Conservation (phyloP, 2,888 invertebrate genomes). For the Prosopocoilus inquinatus region DNA sequence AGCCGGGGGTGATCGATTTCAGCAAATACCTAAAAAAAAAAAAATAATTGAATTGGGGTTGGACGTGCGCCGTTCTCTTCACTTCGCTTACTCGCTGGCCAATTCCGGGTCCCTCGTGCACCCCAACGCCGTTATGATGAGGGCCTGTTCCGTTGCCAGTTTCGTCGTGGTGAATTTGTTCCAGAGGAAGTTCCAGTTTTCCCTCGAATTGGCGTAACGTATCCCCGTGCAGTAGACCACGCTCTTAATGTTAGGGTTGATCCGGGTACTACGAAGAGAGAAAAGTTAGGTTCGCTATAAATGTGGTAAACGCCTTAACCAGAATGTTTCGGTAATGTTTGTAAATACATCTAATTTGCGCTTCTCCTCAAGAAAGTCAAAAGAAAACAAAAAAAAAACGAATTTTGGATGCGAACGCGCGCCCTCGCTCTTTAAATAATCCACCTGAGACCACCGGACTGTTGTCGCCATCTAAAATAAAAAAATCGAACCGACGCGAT, state of each 20-base stretch:
- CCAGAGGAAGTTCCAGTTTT: constrained; percentile 67
- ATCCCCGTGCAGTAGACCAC: constrained; percentile 76
- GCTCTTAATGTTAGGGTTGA: constrained; percentile 58
- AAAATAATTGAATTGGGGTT: too few species aligned
- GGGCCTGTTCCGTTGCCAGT: constrained; percentile 67
- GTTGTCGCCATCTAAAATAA: too few species aligned
- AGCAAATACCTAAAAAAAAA: constrained; percentile 32
- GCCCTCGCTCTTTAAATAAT: too few species aligned
- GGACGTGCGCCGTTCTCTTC: neutral
- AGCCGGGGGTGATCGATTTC: constrained; percentile 32
- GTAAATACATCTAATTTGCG: too few species aligned
- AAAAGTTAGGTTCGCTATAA: too few species aligned
- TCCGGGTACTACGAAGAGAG: constrained; percentile 13
- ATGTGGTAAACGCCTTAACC: too few species aligned
- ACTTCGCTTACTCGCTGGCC: neutral
- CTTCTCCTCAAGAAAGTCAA: too few species aligned
- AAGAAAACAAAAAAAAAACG: too few species aligned
- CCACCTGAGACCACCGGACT: too few species aligned
- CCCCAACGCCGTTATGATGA: constrained; percentile 65
- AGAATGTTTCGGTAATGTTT: too few species aligned
- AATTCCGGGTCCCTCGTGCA: constrained; percentile 60
- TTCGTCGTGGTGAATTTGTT: constrained; percentile 53
- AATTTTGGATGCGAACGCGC: too few species aligned
- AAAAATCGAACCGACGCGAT: too few species aligned
- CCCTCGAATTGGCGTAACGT: constrained; percentile 53